Conservation (phyloP, 37 sponge, comb jelly and placozoan species). For the Chondrilla cf. caribensis region DNA sequence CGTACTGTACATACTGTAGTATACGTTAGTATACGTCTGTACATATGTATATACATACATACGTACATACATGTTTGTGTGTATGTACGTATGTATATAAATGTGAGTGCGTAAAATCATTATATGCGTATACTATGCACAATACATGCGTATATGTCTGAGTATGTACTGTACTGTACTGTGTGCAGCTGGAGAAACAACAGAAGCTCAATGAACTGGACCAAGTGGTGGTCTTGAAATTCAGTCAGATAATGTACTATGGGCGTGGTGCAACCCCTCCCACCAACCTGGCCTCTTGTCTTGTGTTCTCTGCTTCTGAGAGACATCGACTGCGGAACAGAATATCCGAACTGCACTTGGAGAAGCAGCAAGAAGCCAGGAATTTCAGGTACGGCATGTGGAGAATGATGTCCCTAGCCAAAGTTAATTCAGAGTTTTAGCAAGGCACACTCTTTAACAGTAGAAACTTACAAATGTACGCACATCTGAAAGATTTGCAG, state of each 20-base stretch:
- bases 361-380: slow-evolving; percentile 81
- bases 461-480: too few species aligned
- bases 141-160: too few species aligned
- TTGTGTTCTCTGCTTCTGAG: slow-evolving; percentile 73
- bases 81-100: neutral
- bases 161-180: too few species aligned
- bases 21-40: neutral
- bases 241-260: slow-evolving; percentile 83
- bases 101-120: too few species aligned
- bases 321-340: slow-evolving; percentile 45
- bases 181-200: slow-evolving; percentile 91
- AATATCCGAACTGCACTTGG: slow-evolving; percentile 74
- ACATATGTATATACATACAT: neutral
- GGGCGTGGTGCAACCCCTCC: slow-evolving; percentile 33
- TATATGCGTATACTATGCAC: neutral
- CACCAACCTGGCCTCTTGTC: slow-evolving; percentile 48
- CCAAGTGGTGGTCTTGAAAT: slow-evolving; percentile 72
- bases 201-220: slow-evolving; percentile 95
- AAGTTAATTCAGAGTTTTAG: too few species aligned
- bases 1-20: too few species aligned
- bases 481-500: too few species aligned
- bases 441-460: too few species aligned
- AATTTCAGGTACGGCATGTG: slow-evolving; percentile 64
- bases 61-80: neutral
- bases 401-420: too few species aligned